Evolutionary conservation across 2,113 vertebrate species (phyloP).

Genomic region (Morone saxatilis): DNA sequence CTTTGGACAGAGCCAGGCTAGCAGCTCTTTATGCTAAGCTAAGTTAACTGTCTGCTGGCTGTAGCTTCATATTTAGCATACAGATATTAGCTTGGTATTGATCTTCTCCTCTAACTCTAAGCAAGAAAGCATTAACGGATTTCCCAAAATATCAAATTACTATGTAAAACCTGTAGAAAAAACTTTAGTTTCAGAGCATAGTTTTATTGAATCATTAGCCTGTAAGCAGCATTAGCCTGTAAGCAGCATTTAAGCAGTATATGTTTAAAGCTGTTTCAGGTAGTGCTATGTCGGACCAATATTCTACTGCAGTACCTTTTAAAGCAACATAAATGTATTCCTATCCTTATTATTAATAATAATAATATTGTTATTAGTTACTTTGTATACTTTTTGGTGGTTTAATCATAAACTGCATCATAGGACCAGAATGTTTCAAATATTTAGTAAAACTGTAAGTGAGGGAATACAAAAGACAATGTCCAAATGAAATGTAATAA

Average conservation of each 20-base stretch:
- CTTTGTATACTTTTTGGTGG: no score
- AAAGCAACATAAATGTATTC: no score
- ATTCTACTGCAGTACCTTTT: neutral
- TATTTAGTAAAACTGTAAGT: neutral
- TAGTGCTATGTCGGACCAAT: neutral
- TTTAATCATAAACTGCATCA: no score
- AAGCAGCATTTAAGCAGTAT: neutral
- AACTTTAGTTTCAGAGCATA: no score
- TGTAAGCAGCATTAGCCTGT: neutral
- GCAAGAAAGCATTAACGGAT: neutral
- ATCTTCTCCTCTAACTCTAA: no score
- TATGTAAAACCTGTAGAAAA: neutral
- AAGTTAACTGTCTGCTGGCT: neutral
- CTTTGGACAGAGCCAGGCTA: neutral
- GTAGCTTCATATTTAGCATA: no score
- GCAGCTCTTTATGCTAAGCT: neutral
- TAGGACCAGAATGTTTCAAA: no score
- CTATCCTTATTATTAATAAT: neutral
- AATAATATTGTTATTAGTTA: neutral
- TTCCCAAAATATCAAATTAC: neutral
- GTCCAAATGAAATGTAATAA: neutral
- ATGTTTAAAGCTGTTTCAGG: neutral
- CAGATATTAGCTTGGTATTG: neutral
- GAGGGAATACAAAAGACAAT: neutral
- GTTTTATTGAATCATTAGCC: neutral